Evolutionary conservation across 2,113 vertebrate genomes (phyloP).

Genomic region (Alligator mississippiensis): DNA sequence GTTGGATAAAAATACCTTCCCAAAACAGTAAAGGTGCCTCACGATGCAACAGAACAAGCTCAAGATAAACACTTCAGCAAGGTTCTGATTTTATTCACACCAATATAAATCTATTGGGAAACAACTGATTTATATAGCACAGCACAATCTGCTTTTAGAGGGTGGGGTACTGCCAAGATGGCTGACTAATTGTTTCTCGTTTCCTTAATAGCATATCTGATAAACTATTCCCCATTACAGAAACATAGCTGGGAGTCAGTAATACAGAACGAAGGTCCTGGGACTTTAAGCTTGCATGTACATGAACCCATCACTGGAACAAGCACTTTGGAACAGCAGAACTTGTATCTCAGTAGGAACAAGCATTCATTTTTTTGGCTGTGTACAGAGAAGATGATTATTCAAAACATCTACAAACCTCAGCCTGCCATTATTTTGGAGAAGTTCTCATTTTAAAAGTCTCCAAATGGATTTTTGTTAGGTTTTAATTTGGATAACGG

Average conservation of each 20-base stretch:
- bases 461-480: neutral
- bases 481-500: neutral
- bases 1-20: neutral
- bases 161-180: neutral
- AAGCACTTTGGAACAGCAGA: neutral
- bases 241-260: neutral
- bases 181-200: neutral
- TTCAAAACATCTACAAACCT: neutral
- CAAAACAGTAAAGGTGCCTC: neutral
- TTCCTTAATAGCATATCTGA: neutral
- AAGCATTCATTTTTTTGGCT: neutral
- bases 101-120: neutral
- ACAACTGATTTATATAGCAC: neutral
- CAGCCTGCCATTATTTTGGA: neutral
- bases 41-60: neutral
- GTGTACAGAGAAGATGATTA: neutral
- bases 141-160: neutral
- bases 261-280: fast-evolving
- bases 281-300: fast-evolving
- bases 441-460: neutral
- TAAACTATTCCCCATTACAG: neutral
- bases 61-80: neutral
- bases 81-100: neutral
- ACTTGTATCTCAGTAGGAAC: neutral
- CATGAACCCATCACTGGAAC: neutral